Conservation (phyloP, 2,113 vertebrate species). For the Euleptes europaea region DNA sequence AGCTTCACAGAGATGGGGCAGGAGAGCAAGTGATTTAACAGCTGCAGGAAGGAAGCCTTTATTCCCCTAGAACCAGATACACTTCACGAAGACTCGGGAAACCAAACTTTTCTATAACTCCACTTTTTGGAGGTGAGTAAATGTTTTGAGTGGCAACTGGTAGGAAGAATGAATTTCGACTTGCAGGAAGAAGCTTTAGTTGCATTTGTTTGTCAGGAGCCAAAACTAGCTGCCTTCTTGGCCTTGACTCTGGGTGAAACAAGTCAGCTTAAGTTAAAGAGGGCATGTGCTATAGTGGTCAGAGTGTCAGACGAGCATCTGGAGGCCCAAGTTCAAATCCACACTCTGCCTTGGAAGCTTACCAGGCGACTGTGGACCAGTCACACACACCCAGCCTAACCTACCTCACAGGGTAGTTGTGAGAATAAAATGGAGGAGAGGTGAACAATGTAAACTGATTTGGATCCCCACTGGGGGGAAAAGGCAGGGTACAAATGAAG, state of each 20-base stretch:
- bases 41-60: background rate
- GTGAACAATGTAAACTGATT: too few species aligned
- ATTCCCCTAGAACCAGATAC: background rate
- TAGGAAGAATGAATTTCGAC: background rate
- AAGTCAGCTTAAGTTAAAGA: background rate
- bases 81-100: background rate
- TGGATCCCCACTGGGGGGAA: too few species aligned
- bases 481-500: too few species aligned
- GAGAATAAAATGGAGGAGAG: too few species aligned
- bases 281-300: too few species aligned
- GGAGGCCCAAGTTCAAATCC: too few species aligned
- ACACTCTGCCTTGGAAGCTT: too few species aligned
- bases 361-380: too few species aligned
- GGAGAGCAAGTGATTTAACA: background rate
- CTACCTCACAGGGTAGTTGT: too few species aligned
- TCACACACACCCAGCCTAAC: too few species aligned
- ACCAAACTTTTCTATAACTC: background rate
- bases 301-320: too few species aligned
- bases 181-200: background rate
- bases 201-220: background rate
- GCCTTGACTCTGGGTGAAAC: background rate
- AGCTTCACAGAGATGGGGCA: conserved; percentile 31
- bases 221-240: background rate
- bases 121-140: background rate
- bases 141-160: background rate